Base-by-base conservation (phyloP, 2,797 vertebrate species). In the Tarsius wallacei region DNA sequence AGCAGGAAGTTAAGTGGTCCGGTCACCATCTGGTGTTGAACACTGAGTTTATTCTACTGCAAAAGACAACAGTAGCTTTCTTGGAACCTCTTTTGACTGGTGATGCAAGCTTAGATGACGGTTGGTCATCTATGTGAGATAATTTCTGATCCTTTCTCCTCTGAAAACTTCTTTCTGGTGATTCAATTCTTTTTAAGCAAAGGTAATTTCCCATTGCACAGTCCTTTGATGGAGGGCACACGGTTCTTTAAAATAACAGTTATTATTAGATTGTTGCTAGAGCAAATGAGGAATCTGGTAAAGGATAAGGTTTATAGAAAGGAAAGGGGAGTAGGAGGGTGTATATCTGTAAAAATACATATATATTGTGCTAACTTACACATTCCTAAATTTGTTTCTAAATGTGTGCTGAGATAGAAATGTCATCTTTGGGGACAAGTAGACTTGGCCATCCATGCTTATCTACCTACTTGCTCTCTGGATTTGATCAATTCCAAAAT, bases 401-500 rank as follows among this genome's bases (percentile, higher is more conserved):
- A 57, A 90, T 81, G 0, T 59, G 11, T 87, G 12, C 80, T 61
- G 17, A 42, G 3, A 76, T 59, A 78, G 17, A 94, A 47, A 63
- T 21, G 3, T 73, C 16, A 51, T 49, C 33, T 77, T 94, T 77
- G 21, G 66, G 90, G 15, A 68, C 7, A 78, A 64, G 1, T 28
- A 21, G 13, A 68, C 1, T 10, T 89, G 77, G 0, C 5, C 21
- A 71, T 78, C 17, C 24, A 31, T 51, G 3, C 8, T 88, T 28
- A 24, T 49, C 11, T 10, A 71, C 24, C n/a, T 84, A 76, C 14
- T 68, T 74, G 10, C 4, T 73, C 22, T 91, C 14, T 59, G n/a
- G 97, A 96, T 77, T 96, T 90, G 33, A 81, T n/a, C 57, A 93
- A 78, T 61, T 74, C 16, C 7, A 16, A 85, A 91, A 49, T 33